Conservation (phyloP, 1,140 invertebrate species). For the Meloidogyne hapla region DNA sequence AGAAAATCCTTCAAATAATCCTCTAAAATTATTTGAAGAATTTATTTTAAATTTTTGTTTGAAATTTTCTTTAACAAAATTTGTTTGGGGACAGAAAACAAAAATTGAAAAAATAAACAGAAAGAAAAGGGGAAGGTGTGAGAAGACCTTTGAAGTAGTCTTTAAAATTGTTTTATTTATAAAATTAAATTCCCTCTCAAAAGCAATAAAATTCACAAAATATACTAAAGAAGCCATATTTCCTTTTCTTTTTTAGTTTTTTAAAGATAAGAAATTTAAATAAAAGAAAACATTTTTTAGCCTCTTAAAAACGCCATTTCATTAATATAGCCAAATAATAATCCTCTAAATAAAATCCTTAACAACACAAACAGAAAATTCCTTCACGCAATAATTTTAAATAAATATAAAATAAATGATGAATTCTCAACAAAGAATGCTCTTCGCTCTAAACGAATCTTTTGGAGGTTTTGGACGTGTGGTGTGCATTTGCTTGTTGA, state of each 20-base stretch:
- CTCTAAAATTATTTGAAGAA: not conserved
- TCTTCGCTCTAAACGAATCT: not conserved
- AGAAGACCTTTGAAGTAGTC: not conserved
- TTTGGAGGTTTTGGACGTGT: not conserved
- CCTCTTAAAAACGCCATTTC: not conserved
- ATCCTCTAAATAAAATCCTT: not conserved
- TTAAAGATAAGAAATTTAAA: not conserved
- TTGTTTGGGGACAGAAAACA: not conserved
- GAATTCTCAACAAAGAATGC: slow-evolving; percentile 1
- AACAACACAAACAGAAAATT: not conserved
- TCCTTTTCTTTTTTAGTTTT: not conserved
- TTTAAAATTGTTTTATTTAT: not conserved
- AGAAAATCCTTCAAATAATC: not conserved
- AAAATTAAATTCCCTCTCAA: not conserved
- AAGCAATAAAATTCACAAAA: not conserved
- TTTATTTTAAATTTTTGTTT: not conserved
- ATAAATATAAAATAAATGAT: not conserved
- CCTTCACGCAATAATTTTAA: not conserved
- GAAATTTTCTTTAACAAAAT: not conserved
- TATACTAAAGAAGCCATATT: not conserved
- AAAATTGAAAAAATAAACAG: not conserved
- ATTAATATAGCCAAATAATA: not conserved
- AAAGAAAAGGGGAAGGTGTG: not conserved
- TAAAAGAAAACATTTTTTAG: not conserved
- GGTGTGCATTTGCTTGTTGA: not conserved